Evolutionary conservation across 1,140 invertebrate genomes (phyloP).

Genomic region (Drosophila carrolli): DNA sequence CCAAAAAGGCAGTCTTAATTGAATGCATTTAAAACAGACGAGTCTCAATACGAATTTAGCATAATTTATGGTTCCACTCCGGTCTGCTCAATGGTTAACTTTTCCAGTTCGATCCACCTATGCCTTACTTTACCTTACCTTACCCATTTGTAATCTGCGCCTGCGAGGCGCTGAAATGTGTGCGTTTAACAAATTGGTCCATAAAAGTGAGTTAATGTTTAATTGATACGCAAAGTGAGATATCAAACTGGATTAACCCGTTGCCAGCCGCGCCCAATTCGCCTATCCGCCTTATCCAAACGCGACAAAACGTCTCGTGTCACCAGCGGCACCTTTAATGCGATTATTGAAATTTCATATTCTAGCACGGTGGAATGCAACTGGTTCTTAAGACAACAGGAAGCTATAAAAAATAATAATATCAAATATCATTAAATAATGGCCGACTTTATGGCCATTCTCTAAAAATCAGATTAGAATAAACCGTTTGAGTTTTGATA

Average conservation of each 20-base stretch:
- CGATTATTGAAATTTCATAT: constrained; percentile 27
- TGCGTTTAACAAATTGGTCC: constrained; percentile 75
- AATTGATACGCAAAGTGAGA: constrained; percentile 51
- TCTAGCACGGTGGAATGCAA: constrained; percentile 32
- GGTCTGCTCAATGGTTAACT: constrained; percentile 40
- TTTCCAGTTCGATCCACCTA: constrained; percentile 41
- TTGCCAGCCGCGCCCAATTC: constrained; percentile 28
- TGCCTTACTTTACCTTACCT: neutral
- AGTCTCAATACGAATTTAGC: constrained; percentile 59
- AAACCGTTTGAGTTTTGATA: neutral
- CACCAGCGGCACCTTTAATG: constrained; percentile 50
- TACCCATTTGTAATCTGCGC: constrained; percentile 1
- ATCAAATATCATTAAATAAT: constrained; percentile 16
- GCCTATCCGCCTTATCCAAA: constrained; percentile 21
- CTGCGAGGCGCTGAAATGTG: constrained; percentile 62
- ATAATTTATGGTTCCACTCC: constrained; percentile 73
- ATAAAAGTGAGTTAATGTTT: constrained; percentile 70
- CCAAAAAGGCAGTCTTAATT: constrained; percentile 64
- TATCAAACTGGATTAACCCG: constrained; percentile 64
- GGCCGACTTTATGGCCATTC: neutral
- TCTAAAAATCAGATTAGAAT: constrained; percentile 10
- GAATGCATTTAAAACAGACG: constrained; percentile 62
- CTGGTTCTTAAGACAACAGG: neutral
- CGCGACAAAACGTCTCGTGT: constrained; percentile 46
- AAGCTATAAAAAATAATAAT: constrained; percentile 11